Evolutionary conservation across 23 tunicate species (phyloP).

Genomic region (Clavelina lepadiformis): DNA sequence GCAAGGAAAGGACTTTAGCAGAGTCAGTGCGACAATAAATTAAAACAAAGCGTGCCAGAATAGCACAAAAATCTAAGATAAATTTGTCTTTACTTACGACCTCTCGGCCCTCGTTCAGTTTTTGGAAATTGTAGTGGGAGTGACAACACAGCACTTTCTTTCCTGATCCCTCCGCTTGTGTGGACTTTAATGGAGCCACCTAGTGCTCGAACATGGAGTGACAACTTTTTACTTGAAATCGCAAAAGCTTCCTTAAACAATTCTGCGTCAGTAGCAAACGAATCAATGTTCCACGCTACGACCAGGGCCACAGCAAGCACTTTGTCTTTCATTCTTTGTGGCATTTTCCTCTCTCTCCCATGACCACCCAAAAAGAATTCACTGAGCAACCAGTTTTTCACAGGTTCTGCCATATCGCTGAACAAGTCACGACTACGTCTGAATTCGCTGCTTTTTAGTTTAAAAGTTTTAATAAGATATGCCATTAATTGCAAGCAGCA

Average conservation of each 20-base stretch:
- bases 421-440: neutral
- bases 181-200: conserved; percentile 39
- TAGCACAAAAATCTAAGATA: no score
- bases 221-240: conserved; percentile 24
- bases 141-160: neutral
- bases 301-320: conserved; percentile 47
- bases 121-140: conserved; percentile 39
- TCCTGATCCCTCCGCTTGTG: neutral
- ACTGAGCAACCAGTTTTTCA: conserved; percentile 4
- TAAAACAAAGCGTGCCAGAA: no score
- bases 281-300: conserved; percentile 68
- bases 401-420: neutral
- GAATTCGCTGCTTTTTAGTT: neutral
- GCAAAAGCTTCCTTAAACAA: conserved; percentile 31
- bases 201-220: conserved; percentile 36
- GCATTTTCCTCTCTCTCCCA: conserved; percentile 9
- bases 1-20: no score
- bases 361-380: neutral
- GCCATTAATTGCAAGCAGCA: conserved; percentile 26
- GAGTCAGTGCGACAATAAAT: no score
- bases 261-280: conserved; percentile 19
- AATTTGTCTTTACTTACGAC: no score
- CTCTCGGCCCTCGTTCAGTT: no score
- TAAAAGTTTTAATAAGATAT: conserved; percentile 1
- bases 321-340: conserved; percentile 32